Evolutionary conservation across 2,797 vertebrate species (phyloP).

Genomic region (Huso huso): DNA sequence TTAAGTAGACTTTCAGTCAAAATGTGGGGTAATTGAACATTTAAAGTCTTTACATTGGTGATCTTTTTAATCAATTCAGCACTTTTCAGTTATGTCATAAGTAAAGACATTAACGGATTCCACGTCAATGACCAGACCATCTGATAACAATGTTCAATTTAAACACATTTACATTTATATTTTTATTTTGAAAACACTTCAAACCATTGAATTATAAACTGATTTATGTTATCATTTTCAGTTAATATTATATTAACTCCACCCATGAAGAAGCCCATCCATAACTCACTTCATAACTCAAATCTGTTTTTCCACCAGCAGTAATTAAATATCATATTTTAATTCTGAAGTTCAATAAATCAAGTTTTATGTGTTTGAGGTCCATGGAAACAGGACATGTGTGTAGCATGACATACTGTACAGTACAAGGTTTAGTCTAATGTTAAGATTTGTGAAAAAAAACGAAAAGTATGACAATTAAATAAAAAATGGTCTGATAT

Average conservation of each 20-base stretch:
- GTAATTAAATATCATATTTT: conserved; percentile 73
- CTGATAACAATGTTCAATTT: conserved; percentile 21
- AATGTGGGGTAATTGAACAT: conserved; percentile 28
- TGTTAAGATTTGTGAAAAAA: too few relatives aligned
- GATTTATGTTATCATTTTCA: conserved; percentile 68
- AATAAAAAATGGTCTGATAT: background rate
- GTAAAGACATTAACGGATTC: too few relatives aligned
- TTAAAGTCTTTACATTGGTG: conserved; percentile 9
- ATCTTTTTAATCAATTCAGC: background rate
- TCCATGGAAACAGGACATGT: conserved; percentile 51
- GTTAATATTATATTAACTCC: conserved; percentile 71
- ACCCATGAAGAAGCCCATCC: conserved; percentile 71
- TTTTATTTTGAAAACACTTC: conserved; percentile 72
- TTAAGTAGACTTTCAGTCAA: conserved; percentile 9
- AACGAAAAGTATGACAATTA: conserved; percentile 8
- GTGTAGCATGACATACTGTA: conserved; percentile 17
- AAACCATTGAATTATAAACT: conserved; percentile 72
- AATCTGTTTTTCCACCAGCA: conserved; percentile 58
- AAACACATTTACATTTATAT: conserved; percentile 57
- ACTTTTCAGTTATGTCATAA: too few relatives aligned
- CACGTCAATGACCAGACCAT: too few relatives aligned
- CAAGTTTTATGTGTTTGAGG: conserved; percentile 63
- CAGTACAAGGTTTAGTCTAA: too few relatives aligned
- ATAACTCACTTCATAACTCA: conserved; percentile 64
- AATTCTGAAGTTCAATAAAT: conserved; percentile 72